phyloP scores from a whole-genome alignment of 2,888 invertebrate genomes.

The Gisinianus flammeolus region DNA sequence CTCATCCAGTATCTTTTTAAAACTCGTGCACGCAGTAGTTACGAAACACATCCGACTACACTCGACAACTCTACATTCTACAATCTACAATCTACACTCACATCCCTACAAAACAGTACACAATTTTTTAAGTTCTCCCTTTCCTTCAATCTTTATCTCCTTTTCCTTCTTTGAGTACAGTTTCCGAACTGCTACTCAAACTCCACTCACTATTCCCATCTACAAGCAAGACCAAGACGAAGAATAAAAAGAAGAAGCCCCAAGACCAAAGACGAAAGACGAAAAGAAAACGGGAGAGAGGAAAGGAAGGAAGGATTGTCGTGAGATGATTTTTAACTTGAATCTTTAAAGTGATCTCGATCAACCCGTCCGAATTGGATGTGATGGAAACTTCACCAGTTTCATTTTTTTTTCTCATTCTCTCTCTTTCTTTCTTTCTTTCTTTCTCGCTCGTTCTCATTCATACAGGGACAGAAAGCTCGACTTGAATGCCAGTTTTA shows the following conservation, averaged over 20 bases:
- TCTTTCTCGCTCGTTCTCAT: constrained; percentile 7
- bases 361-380: constrained; percentile 6
- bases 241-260: too few relatives aligned
- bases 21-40: too few relatives aligned
- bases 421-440: not conserved
- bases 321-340: constrained; percentile 32
- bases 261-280: too few relatives aligned
- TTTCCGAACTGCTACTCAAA: not conserved
- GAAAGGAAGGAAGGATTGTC: constrained; percentile 20
- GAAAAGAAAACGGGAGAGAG: too few relatives aligned
- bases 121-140: too few relatives aligned
- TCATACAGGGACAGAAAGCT: too few relatives aligned
- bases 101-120: not conserved
- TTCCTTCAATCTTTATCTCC: constrained; percentile 6
- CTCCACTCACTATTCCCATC: too few relatives aligned
- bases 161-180: not conserved
- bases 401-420: not conserved
- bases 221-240: too few relatives aligned
- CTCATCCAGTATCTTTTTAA: not conserved
- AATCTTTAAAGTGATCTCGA: constrained; percentile 30
- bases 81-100: not conserved
- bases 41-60: too few relatives aligned
- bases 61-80: not conserved
- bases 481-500: too few relatives aligned
- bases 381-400: not conserved